These are phyloP conservation scores for Maniola hyperantus DNA, from an alignment of 2,888 invertebrate genomes.

Conservation along the genomic window DNA sequence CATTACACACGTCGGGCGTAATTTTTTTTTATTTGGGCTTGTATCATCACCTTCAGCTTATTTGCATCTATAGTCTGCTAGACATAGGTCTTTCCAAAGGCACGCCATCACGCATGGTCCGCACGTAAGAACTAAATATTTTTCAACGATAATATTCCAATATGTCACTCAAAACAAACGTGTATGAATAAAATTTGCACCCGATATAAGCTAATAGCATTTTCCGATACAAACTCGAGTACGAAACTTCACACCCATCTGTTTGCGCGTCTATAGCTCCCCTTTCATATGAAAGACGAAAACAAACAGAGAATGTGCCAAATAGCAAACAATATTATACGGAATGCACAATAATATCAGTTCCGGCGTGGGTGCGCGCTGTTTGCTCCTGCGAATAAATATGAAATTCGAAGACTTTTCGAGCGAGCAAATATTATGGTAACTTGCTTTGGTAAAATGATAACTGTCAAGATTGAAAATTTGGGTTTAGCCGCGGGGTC, in stretches of 20 bases:
- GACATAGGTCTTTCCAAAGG: too few species aligned
- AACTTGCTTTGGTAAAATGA: constrained; percentile 82
- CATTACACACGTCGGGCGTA: too few species aligned
- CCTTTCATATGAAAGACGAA: constrained; percentile 81
- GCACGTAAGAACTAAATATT: not conserved
- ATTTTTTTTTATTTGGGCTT: too few species aligned
- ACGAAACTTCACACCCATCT: constrained; percentile 70
- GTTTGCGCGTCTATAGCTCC: constrained; percentile 78
- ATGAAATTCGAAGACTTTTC: constrained; percentile 81
- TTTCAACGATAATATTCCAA: not conserved
- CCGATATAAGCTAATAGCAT: constrained; percentile 63
- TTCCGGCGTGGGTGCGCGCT: constrained; percentile 71
- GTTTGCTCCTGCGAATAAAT: constrained; percentile 81
- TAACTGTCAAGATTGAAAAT: constrained; percentile 80
- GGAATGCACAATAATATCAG: constrained; percentile 83
- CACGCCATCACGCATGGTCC: too few species aligned
- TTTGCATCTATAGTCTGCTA: too few species aligned
- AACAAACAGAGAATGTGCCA: constrained; percentile 82
- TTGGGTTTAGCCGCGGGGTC: constrained; percentile 70
- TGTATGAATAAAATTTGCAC: constrained; percentile 56
- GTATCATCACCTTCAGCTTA: too few species aligned
- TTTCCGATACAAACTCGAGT: constrained; percentile 69
- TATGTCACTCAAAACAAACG: constrained; percentile 2
- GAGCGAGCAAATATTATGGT: constrained; percentile 77
- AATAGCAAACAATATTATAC: constrained; percentile 83